phyloP scores from a whole-genome alignment of 2,797 vertebrate species.

The Micropoecilia bifurca region DNA sequence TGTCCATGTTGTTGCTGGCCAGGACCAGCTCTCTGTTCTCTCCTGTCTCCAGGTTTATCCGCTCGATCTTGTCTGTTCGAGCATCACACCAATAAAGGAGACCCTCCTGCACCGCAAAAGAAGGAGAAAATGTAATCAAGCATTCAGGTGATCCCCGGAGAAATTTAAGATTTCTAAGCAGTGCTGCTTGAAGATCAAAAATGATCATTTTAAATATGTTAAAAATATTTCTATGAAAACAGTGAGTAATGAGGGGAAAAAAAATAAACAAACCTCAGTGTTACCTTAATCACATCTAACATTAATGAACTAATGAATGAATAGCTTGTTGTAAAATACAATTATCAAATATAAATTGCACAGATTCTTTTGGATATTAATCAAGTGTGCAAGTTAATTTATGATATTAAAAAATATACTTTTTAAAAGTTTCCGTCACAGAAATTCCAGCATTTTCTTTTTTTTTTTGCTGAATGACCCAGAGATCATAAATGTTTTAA shows the following conservation, averaged over 20 bases:
- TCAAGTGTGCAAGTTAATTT: neutral
- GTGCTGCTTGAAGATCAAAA: neutral
- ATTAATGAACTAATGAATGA: neutral
- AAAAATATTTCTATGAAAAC: neutral
- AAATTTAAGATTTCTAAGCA: neutral
- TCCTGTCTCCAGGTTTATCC: constrained; percentile 94
- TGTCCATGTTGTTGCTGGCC: constrained; percentile 98
- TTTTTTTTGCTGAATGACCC: neutral
- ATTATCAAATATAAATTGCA: neutral
- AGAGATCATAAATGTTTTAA: neutral
- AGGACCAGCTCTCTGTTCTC: constrained; percentile 93
- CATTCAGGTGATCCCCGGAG: neutral
- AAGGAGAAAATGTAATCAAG: neutral
- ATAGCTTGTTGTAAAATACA: neutral
- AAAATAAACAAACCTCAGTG: neutral
- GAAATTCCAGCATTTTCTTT: neutral
- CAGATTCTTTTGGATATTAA: neutral
- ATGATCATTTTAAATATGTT: neutral
- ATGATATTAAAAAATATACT: neutral
- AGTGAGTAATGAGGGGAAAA: neutral
- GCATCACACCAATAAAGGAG: constrained; percentile 98
- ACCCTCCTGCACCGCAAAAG: constrained; percentile 80
- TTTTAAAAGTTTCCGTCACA: neutral
- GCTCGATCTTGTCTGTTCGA: constrained; percentile 94
- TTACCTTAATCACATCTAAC: neutral